These are phyloP conservation scores for Chirona hameri DNA, from an alignment of 2,888 invertebrate species.

Conservation along the genomic window DNA sequence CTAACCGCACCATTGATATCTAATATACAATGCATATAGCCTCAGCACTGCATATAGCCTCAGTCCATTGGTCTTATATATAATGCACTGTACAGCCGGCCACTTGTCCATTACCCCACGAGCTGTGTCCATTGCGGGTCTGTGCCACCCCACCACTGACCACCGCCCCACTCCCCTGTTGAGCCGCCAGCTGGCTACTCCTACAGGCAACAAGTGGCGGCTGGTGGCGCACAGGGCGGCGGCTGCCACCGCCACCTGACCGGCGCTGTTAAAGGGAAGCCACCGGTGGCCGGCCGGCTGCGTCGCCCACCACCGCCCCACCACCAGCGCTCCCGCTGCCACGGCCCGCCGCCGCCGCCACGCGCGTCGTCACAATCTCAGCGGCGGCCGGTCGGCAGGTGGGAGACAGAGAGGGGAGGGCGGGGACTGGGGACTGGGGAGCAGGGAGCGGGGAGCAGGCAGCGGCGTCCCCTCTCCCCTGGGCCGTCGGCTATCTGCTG, in stretches of 20 bases:
- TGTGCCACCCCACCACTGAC: not conserved
- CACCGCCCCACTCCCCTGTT: not conserved
- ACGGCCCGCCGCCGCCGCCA: not conserved
- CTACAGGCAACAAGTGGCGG: not conserved
- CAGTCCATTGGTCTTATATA: too few relatives aligned
- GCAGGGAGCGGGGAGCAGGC: not conserved
- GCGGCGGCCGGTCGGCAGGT: not conserved
- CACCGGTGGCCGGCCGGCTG: not conserved
- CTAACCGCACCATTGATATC: too few relatives aligned
- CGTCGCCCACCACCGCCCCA: not conserved
- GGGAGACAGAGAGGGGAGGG: not conserved
- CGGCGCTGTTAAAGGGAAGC: not conserved
- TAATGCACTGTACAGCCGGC: too few relatives aligned
- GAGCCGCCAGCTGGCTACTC: not conserved
- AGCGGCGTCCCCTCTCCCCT: not conserved
- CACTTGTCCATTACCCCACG: too few relatives aligned
- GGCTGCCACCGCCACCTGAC: conserved; percentile 1
- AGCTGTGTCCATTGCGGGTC: too few relatives aligned
- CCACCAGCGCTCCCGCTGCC: not conserved
- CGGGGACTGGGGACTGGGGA: not conserved
- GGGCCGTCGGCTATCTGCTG: not conserved
- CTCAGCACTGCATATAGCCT: too few relatives aligned
- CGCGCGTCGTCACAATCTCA: not conserved
- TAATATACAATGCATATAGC: too few relatives aligned
- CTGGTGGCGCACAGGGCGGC: not conserved